Base-by-base conservation (phyloP, 2,888 invertebrate genomes). In the Siphlonurus alternatus region DNA sequence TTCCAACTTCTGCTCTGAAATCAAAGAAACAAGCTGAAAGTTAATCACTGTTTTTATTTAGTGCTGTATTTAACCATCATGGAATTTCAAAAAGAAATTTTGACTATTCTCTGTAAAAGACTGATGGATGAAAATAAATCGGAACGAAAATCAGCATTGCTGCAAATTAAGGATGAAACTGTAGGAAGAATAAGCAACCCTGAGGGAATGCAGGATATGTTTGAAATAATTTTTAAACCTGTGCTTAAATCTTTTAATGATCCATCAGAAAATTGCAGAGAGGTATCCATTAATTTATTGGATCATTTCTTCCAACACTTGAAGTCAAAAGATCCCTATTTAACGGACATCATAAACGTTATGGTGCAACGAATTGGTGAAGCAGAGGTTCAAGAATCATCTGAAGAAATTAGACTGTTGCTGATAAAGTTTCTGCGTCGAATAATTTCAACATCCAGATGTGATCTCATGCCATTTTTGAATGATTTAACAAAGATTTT, bases 371-470 rank as follows among this genome's bases (percentile, higher is more conserved):
- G 56, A 5, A 56, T 56, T 22, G n/a, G 7, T 56, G n/a, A n/a
- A 18, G 56, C 5, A 5, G 56, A 5, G 7, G 20, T 18, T 22
- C n/a, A 5, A 10, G 56, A 56, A 22, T 20, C 56, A 10, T 56
- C 56, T 10, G 56, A 56, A 22, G 56, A 56, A 56, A 56, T 56
- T 5, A n/a, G 56, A n/a, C 56, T 56, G n/a, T 56, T 56, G 56
- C n/a, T 56, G 56, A 20, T 56, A 18, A 56, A 5, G 20, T 20
- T 56, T 5, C 22, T 56, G 5, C 20, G 19, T n/a, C 5, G 56
- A 7, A 22, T 22, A 7, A 7, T 56, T 10, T 5, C 7, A 56
- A 56, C 7, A 22, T n/a, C 56, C n/a, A 20, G n/a, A 56, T 10
- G n/a, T 5, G 5, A 5, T n/a, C n/a, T 56, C 5, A 56, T 56